These are phyloP conservation scores for Proterorhinus semilunaris DNA, from an alignment of 2,113 vertebrate genomes.

Conservation along the genomic window DNA sequence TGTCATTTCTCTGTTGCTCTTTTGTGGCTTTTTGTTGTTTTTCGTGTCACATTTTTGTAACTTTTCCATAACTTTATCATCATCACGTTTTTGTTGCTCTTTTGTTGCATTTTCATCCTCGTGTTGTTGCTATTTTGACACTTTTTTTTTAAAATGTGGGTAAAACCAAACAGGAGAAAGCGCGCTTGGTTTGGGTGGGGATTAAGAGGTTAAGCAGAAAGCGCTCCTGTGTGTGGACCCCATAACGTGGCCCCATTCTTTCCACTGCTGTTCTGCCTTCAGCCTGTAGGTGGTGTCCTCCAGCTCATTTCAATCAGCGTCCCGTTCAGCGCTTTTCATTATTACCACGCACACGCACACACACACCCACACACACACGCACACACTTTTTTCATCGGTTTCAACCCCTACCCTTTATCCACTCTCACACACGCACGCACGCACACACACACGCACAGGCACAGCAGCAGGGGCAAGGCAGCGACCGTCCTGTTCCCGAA, in stretches of 20 bases:
- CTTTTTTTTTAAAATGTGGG: neutral
- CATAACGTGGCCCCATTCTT: constrained; percentile 4
- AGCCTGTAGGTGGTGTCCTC: constrained; percentile 3
- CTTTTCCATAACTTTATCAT: too few species aligned
- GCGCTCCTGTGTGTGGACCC: constrained; percentile 1
- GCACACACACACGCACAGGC: neutral
- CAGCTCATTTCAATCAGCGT: neutral
- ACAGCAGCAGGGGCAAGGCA: neutral
- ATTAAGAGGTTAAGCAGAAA: too few species aligned
- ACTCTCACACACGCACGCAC: neutral
- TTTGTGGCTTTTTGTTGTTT: too few species aligned
- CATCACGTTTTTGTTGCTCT: too few species aligned
- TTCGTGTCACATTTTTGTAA: too few species aligned
- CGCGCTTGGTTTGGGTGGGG: too few species aligned
- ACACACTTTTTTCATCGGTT: too few species aligned
- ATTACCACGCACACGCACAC: neutral
- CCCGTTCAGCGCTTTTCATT: neutral
- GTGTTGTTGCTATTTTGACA: neutral
- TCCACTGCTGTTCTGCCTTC: neutral
- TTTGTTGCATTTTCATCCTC: too few species aligned
- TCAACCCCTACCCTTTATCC: too few species aligned
- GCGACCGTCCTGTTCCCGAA: neutral
- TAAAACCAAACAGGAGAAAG: too few species aligned
- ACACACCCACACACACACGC: neutral
- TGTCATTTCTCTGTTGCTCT: too few species aligned